These are phyloP conservation scores for Psilanteris sp. DNA, from an alignment of 1,140 invertebrate species.

Conservation along the genomic window DNA sequence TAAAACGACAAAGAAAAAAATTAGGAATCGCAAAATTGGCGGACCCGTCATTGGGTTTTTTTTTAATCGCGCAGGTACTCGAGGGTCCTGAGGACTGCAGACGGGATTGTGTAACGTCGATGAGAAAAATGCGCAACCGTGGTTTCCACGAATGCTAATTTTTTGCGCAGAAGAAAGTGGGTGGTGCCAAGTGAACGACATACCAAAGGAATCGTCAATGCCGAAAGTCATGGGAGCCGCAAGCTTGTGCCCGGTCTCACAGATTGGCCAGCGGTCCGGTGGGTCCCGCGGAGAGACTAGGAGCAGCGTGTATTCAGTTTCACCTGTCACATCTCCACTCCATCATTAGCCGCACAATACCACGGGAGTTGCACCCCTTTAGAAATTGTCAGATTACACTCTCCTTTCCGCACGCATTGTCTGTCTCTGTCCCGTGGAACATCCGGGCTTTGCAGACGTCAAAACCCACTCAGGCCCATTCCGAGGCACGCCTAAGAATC, in stretches of 20 bases:
- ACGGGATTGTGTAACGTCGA: not conserved
- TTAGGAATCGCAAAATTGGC: not conserved
- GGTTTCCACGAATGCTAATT: conserved; percentile 56
- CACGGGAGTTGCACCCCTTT: conserved; percentile 69
- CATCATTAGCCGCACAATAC: conserved; percentile 76
- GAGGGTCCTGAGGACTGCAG: not conserved
- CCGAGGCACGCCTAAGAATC: conserved; percentile 17
- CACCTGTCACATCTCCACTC: conserved; percentile 77
- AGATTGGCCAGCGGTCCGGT: conserved; percentile 56
- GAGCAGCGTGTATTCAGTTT: conserved; percentile 71
- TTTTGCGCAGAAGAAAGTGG: conserved; percentile 59
- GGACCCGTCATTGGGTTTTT: no score
- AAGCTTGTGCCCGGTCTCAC: conserved; percentile 64
- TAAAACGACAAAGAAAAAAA: no score
- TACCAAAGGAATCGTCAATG: conserved; percentile 48
- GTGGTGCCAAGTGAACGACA: conserved; percentile 63
- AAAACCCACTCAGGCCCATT: conserved; percentile 6
- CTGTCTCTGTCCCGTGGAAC: conserved; percentile 54
- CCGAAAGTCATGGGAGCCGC: conserved; percentile 70
- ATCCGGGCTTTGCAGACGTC: conserved; percentile 72
- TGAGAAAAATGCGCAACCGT: conserved; percentile 31
- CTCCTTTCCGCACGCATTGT: conserved; percentile 55
- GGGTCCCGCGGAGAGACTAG: conserved; percentile 57
- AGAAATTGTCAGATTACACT: conserved; percentile 68
- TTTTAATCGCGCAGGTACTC: no score